Evolutionary conservation across 2,888 invertebrate species (phyloP).

Genomic region (Hypselothyrea guttata): DNA sequence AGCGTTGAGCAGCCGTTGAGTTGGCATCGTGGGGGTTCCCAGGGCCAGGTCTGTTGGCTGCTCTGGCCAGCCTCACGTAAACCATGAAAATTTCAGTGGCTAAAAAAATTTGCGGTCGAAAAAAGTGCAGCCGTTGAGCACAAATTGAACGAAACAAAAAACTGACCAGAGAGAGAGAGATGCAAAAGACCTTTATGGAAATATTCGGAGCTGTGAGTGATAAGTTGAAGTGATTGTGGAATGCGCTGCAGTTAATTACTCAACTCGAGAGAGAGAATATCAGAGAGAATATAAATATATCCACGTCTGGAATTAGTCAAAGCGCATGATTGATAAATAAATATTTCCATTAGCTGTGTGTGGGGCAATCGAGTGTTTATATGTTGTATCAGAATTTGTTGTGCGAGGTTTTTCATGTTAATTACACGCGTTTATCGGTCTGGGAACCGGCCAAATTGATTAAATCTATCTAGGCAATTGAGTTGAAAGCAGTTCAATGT

Average conservation of each 20-base stretch:
- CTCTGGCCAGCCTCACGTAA: slow-evolving; percentile 37
- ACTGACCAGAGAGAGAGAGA: slow-evolving; percentile 5
- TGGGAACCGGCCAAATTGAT: slow-evolving; percentile 30
- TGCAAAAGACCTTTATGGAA: slow-evolving; percentile 33
- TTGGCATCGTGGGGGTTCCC: too few species aligned
- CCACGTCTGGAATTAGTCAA: background rate
- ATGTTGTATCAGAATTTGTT: too few species aligned
- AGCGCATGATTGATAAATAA: slow-evolving; percentile 11
- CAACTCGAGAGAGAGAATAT: too few species aligned
- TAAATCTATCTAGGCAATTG: slow-evolving; percentile 26
- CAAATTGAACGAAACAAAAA: slow-evolving; percentile 28
- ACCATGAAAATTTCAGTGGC: slow-evolving; percentile 53
- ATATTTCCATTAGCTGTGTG: background rate
- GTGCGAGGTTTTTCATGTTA: slow-evolving; percentile 29
- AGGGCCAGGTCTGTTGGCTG: slow-evolving; percentile 3
- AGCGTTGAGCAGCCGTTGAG: slow-evolving; percentile 63
- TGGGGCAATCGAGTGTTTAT: slow-evolving; percentile 16
- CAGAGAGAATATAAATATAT: background rate
- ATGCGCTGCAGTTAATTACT: slow-evolving; percentile 13
- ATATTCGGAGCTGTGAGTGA: slow-evolving; percentile 21
- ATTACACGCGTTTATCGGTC: slow-evolving; percentile 30
- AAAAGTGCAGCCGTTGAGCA: slow-evolving; percentile 32
- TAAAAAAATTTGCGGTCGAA: slow-evolving; percentile 24
- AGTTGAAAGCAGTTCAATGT: slow-evolving; percentile 7
- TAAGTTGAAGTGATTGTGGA: slow-evolving; percentile 9